A percentile compares a stretch with the other conserved stretches of the same genome.
phyloP scores from a whole-genome alignment of 2,113 vertebrate genomes.

The Ceuthmochares aereus region DNA sequence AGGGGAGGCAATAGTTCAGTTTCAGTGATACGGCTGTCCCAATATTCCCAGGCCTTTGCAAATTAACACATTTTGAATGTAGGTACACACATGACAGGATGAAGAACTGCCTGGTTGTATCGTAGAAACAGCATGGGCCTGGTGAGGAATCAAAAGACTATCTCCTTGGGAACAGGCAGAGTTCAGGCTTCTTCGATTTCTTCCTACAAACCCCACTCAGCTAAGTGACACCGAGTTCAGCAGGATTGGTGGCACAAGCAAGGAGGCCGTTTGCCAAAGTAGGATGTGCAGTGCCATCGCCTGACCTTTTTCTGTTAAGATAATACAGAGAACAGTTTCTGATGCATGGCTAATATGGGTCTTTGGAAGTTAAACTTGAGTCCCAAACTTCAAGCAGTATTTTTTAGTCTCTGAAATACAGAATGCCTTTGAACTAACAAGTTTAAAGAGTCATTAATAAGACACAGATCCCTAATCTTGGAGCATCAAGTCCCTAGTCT shows the following conservation, averaged over 20 bases:
- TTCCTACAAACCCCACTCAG: neutral
- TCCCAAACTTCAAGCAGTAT: neutral
- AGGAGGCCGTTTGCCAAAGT: neutral
- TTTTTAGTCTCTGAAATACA: neutral
- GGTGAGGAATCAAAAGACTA: neutral
- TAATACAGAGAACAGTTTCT: neutral
- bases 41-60: neutral
- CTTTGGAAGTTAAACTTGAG: neutral
- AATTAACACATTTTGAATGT: neutral
- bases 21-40: neutral
- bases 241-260: neutral
- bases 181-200: neutral
- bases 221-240: neutral
- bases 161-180: neutral
- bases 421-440: neutral
- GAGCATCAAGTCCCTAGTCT: neutral
- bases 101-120: neutral
- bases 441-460: neutral
- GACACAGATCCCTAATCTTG: neutral
- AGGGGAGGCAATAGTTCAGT: neutral
- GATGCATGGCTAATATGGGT: neutral
- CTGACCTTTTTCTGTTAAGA: neutral
- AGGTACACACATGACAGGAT: neutral
- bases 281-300: neutral
- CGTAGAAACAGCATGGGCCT: neutral